Evolutionary conservation across 2,888 invertebrate species (phyloP).

Genomic region (Agrilus mali): DNA sequence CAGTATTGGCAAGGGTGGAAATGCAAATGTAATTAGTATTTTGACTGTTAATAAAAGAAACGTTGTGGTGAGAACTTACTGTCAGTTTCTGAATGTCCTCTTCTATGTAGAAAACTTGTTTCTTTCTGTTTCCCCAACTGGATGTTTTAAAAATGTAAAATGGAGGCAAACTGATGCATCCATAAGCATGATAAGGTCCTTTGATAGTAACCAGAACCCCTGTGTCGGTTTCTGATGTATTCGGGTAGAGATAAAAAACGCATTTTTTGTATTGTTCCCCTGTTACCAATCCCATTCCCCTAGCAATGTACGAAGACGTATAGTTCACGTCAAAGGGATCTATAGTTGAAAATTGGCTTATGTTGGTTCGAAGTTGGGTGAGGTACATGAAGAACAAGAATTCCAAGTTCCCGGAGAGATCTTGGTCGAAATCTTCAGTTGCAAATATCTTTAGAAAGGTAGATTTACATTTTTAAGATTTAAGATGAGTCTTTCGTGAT

Average conservation of each 20-base stretch:
- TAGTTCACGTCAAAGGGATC: slow-evolving; percentile 18
- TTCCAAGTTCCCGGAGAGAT: slow-evolving; percentile 41
- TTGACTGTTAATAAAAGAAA: too few relatives aligned
- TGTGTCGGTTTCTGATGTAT: slow-evolving; percentile 14
- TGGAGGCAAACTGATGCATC: slow-evolving; percentile 19
- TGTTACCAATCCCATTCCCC: slow-evolving; percentile 47
- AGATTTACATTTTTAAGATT: too few relatives aligned
- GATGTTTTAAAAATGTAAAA: slow-evolving; percentile 10
- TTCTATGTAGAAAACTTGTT: too few relatives aligned
- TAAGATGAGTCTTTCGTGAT: too few relatives aligned
- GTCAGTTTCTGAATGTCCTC: too few relatives aligned
- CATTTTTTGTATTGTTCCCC: slow-evolving; percentile 43
- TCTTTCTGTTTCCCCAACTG: too few relatives aligned
- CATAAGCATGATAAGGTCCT: slow-evolving; percentile 27
- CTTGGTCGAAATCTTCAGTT: slow-evolving; percentile 39
- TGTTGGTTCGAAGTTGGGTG: slow-evolving; percentile 34
- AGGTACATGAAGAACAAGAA: slow-evolving; percentile 43
- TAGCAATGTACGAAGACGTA: slow-evolving; percentile 42
- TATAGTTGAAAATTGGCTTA: slow-evolving; percentile 18
- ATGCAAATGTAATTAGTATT: too few relatives aligned
- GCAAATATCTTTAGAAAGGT: slow-evolving; percentile 41
- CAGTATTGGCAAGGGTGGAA: too few relatives aligned
- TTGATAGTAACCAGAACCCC: slow-evolving; percentile 24
- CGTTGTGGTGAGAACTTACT: too few relatives aligned
- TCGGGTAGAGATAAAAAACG: slow-evolving; percentile 43